These are phyloP conservation scores for Channa maculata DNA, from an alignment of 2,113 vertebrate genomes.

Conservation along the genomic window DNA sequence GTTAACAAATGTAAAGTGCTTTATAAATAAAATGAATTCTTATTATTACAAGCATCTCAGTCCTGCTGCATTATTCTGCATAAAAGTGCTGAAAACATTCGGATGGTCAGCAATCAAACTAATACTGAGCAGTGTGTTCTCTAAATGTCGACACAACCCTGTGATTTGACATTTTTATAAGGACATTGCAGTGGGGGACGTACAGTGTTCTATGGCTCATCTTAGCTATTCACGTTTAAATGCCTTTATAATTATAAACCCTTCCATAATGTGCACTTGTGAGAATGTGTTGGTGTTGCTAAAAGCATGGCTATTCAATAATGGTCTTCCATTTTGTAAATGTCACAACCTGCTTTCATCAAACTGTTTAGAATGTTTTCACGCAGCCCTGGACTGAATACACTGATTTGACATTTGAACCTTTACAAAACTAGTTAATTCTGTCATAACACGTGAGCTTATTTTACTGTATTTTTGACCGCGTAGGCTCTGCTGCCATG, in stretches of 20 bases:
- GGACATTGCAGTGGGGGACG: not conserved
- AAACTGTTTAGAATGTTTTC: slow-evolving; percentile 2
- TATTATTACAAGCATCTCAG: not conserved
- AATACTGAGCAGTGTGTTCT: not conserved
- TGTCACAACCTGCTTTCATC: slow-evolving; percentile 17
- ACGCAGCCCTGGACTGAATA: not conserved
- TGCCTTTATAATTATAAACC: slow-evolving; percentile 1
- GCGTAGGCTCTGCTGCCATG: slow-evolving; percentile 51
- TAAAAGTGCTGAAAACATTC: not conserved
- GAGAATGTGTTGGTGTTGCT: slow-evolving; percentile 4
- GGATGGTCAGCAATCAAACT: not conserved
- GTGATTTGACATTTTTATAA: slow-evolving; percentile 30
- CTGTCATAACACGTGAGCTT: not conserved
- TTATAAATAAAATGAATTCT: no score
- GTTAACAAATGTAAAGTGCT: no score
- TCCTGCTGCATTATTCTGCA: not conserved
- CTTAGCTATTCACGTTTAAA: slow-evolving; percentile 3
- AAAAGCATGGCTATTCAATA: slow-evolving; percentile 22
- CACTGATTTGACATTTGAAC: not conserved
- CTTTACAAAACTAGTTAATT: not conserved
- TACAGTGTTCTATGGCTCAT: not conserved
- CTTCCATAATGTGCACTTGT: not conserved
- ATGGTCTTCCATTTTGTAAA: slow-evolving; percentile 17
- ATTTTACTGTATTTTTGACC: slow-evolving; percentile 6
- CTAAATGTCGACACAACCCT: not conserved